Conservation (phyloP, 2,888 invertebrate species). For the Helicoverpa assulta region DNA sequence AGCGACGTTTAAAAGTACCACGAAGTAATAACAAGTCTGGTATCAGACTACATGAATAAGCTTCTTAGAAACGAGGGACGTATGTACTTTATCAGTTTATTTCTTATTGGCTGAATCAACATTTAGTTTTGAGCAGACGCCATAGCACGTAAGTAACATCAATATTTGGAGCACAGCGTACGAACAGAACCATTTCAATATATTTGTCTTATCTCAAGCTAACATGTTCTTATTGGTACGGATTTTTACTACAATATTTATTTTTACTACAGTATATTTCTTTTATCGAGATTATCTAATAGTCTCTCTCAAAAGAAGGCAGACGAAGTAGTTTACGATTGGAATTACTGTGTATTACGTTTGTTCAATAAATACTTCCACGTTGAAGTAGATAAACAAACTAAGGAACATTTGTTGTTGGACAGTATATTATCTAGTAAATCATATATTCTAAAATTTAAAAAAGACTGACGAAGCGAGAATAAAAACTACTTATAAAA, state of each 20-base stretch:
- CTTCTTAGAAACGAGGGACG: slow-evolving; percentile 49
- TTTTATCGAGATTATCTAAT: slow-evolving; percentile 33
- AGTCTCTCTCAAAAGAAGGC: slow-evolving; percentile 33
- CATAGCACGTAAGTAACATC: slow-evolving; percentile 48
- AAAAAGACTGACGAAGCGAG: slow-evolving; percentile 32
- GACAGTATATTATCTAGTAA: slow-evolving; percentile 22
- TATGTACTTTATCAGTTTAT: slow-evolving; percentile 47
- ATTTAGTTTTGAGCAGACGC: slow-evolving; percentile 49
- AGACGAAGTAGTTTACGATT: slow-evolving; percentile 16
- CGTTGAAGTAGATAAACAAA: slow-evolving; percentile 18
- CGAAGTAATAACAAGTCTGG: slow-evolving; percentile 32
- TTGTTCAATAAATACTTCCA: slow-evolving; percentile 17
- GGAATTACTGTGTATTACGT: slow-evolving; percentile 12
- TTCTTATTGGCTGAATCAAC: slow-evolving; percentile 55
- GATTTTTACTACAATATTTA: slow-evolving; percentile 46
- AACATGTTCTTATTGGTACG: slow-evolving; percentile 34
- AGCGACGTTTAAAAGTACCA: slow-evolving; percentile 29
- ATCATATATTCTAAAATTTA: not conserved
- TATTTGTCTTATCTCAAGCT: slow-evolving; percentile 49
- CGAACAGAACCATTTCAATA: slow-evolving; percentile 39
- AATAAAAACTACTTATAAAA: slow-evolving; percentile 9
- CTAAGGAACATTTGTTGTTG: not conserved
- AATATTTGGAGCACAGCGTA: slow-evolving; percentile 39
- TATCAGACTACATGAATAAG: slow-evolving; percentile 48
- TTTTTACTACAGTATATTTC: slow-evolving; percentile 30